Conservation (phyloP, 2,113 vertebrate genomes). For the Porphyrio hochstetteri region DNA sequence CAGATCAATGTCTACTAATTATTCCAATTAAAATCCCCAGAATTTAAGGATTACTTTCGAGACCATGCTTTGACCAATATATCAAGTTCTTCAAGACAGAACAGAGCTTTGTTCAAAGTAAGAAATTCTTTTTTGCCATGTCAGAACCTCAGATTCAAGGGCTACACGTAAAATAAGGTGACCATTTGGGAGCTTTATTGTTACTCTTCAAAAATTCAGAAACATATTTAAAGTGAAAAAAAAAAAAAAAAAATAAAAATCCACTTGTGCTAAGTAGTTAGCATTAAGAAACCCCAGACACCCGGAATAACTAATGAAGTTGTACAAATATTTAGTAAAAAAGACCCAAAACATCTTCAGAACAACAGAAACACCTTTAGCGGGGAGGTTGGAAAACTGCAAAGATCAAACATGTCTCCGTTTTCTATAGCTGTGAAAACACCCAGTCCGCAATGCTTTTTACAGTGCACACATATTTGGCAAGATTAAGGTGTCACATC, state of each 20-base stretch:
- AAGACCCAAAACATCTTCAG: not conserved
- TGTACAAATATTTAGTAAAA: not conserved
- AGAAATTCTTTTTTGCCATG: fast-evolving
- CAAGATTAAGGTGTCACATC: slow-evolving; percentile 77
- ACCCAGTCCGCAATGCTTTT: not conserved
- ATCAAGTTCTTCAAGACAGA: not conserved
- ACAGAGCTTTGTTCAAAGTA: not conserved
- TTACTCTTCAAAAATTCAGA: not conserved
- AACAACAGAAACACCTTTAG: not conserved
- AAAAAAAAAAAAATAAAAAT: not conserved
- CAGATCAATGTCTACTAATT: slow-evolving; percentile 6
- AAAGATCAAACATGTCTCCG: not conserved
- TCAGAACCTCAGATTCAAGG: not conserved
- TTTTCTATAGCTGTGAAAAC: slow-evolving; percentile 15
- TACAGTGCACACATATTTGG: slow-evolving; percentile 68
- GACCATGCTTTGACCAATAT: not conserved
- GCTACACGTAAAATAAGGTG: not conserved
- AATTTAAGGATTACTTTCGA: not conserved
- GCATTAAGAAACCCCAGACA: too few species aligned
- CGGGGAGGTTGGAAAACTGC: not conserved
- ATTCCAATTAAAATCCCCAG: not conserved
- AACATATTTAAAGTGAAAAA: not conserved
- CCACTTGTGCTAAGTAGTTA: not conserved
- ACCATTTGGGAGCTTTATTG: not conserved
- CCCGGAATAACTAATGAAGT: not conserved